These are phyloP conservation scores for Megaustenia siamemsis DNA, from an alignment of 2,888 invertebrate species.

Conservation along the genomic window DNA sequence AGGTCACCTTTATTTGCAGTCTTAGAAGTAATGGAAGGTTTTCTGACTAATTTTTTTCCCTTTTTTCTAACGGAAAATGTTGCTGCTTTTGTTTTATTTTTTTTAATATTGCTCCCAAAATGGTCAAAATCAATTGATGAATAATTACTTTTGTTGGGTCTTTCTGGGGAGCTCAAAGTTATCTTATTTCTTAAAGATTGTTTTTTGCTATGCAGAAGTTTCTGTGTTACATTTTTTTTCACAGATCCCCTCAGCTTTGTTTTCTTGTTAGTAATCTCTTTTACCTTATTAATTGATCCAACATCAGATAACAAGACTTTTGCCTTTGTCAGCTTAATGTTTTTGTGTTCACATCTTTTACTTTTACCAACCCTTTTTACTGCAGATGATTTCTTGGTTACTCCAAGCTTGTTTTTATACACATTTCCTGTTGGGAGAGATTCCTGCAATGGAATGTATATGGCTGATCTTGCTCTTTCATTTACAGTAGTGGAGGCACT, in stretches of 20 bases:
- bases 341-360: not conserved
- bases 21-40: not conserved
- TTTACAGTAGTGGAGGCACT: conserved; percentile 4
- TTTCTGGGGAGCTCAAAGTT: not conserved
- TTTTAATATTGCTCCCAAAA: not conserved
- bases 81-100: not conserved
- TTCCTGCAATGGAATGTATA: not conserved
- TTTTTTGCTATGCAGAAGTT: not conserved
- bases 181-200: not conserved
- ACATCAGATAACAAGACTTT: not conserved
- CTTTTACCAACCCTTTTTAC: conserved; percentile 25
- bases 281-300: not conserved
- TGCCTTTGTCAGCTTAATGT: not conserved
- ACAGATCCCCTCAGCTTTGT: not conserved
- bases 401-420: not conserved
- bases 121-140: not conserved
- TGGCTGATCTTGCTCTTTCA: not conserved
- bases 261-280: not conserved
- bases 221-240: not conserved
- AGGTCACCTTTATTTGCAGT: not conserved
- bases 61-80: not conserved
- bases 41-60: not conserved
- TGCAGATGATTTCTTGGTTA: not conserved
- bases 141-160: not conserved
- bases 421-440: not conserved